Conservation (phyloP, 1,140 invertebrate genomes). For the Drosophila nasuta region DNA sequence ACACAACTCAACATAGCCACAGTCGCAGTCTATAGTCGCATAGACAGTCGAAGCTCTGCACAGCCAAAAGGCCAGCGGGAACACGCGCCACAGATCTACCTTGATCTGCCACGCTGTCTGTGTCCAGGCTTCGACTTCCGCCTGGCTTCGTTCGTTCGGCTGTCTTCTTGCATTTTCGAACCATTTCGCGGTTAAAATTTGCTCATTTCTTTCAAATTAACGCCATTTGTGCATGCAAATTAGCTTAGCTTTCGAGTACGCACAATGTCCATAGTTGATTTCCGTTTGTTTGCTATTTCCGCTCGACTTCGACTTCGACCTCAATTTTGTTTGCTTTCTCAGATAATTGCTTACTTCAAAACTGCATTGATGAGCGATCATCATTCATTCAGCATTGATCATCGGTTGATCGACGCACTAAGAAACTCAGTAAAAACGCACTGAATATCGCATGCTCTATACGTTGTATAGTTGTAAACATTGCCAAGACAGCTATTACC, state of each 20-base stretch:
- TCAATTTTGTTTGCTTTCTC: conserved; percentile 18
- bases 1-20: no score
- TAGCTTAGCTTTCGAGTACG: conserved; percentile 66
- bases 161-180: conserved; percentile 39
- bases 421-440: not conserved
- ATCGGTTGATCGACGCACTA: conserved; percentile 24
- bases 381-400: conserved; percentile 9
- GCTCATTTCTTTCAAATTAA: conserved; percentile 75
- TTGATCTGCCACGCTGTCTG: conserved; percentile 27
- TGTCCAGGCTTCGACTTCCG: conserved; percentile 56
- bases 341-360: conserved; percentile 23
- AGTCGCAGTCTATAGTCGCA: not conserved
- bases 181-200: conserved; percentile 58
- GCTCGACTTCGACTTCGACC: conserved; percentile 34
- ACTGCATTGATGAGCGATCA: conserved; percentile 26
- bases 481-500: not conserved
- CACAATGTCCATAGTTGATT: conserved; percentile 55
- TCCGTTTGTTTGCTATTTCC: conserved; percentile 57
- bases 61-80: conserved; percentile 37
- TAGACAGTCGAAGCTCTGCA: conserved; percentile 2
- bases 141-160: conserved; percentile 9
- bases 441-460: conserved; percentile 16
- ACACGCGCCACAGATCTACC: conserved; percentile 64
- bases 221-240: conserved; percentile 75
- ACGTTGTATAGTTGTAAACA: conserved; percentile 9